phyloP scores from a whole-genome alignment of 2,113 vertebrate genomes.

The Heliornis fulica region DNA sequence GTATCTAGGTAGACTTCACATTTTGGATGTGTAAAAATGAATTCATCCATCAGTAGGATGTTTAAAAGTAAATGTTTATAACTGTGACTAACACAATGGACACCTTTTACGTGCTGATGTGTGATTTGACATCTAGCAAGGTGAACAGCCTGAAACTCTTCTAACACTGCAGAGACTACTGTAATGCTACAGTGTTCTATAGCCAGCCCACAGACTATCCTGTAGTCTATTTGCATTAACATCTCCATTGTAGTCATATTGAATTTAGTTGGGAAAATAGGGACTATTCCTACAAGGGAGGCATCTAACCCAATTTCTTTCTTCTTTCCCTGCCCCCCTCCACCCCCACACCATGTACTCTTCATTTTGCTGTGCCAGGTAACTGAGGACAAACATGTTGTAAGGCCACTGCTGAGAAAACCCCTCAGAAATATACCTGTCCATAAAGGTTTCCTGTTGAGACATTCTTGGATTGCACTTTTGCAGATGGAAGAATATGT shows the following conservation, averaged over 20 bases:
- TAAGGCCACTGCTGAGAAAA: conserved; percentile 44
- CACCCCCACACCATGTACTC: not conserved
- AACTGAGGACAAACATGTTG: conserved; percentile 44
- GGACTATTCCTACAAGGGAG: conserved; percentile 1
- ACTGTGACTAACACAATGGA: not conserved
- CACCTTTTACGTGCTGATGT: not conserved
- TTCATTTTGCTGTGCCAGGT: conserved; percentile 54
- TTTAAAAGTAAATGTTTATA: conserved; percentile 9
- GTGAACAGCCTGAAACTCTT: conserved; percentile 10
- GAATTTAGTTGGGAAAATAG: not conserved
- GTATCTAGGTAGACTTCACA: conserved; percentile 10
- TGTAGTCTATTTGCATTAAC: not conserved
- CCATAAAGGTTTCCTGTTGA: conserved; percentile 65
- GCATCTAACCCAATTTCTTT: conserved; percentile 24
- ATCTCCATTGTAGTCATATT: not conserved
- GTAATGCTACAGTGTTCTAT: not conserved
- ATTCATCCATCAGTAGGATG: not conserved
- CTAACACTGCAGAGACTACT: not conserved
- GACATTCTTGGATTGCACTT: conserved; percentile 78
- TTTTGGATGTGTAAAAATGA: not conserved
- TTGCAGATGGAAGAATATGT: conserved; percentile 74
- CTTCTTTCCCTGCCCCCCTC: not conserved
- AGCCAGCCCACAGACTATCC: not conserved
- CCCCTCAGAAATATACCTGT: conserved; percentile 43
- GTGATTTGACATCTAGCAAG: not conserved